Base-by-base conservation (phyloP, 2,888 invertebrate species). In the Dione vanillae region DNA sequence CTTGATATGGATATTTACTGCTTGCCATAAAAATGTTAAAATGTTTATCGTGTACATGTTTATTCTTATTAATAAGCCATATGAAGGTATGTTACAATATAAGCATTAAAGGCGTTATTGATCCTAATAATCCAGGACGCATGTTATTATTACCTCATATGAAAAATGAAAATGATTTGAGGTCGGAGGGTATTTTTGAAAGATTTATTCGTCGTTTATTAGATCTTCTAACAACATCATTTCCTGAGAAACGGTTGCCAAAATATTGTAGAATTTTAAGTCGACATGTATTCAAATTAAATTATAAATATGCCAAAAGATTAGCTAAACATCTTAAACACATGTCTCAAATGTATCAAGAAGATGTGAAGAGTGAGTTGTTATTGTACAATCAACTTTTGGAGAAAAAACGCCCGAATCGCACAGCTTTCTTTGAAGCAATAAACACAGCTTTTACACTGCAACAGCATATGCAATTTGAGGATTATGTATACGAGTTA, bases 401-500 rank as follows among this genome's bases (percentile, higher is more conserved):
- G 2, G 64, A 82, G 0, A 77, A 78, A 2, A 73, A 77, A 9
- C 51, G 75, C 14, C 79, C 80, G 0, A 54, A 69, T 7, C 75
- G 78, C 67, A 74, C 45, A 1, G 77, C 72, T 0, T 91, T 91
- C 67, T 64, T 91, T 14, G 54, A 80, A n/a, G 77, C 80, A 3
- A 85, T 91, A 77, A 82, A 87, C 62, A 73, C 78, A 1, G 72
- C 82, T 11, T 87, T 86, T 56, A 87, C 83, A 20, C 58, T 82
- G 20, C 74, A 74, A 67, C 81, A 91, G 70, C 79, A 78, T 10
- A 54, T 79, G 14, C 20, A 72, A 0, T 89, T 91, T 37, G 76
- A 80, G 0, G 85, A 89, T 70, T 91, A 90, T 62, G 72, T 88
- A 41, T 67, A 78, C 54, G 77, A 81, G 47, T 73, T 83, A 40